Base-by-base conservation (phyloP, 2,113 vertebrate species). In the Onychorhynchus coronatus region DNA sequence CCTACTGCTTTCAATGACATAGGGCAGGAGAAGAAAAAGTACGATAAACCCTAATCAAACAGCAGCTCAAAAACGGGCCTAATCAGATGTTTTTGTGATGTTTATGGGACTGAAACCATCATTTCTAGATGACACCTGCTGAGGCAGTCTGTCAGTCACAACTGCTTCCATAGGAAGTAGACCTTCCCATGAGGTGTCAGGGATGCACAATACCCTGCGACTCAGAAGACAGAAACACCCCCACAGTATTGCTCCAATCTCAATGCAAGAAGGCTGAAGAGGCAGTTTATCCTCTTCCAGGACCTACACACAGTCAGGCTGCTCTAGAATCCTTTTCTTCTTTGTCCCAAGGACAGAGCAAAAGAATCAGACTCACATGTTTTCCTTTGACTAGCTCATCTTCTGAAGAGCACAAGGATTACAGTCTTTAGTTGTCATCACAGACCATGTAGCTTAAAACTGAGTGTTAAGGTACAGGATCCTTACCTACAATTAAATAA, bases 1-100 rank as follows among this genome's bases (percentile, higher is more conserved):
- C 94, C 95, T 95, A 92, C 86, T 78, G 46, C 79, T 90, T 95
- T 85, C 56, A 70, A 50, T 41, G 67, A 56, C 72, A 91, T 4
- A 20, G 71, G 70, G 42, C 66, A 88, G 18, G n/a, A 95, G 42
- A 78, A 92, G 9, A 78, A 75, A 90, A 95, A 85, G 78, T 16
- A 82, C 2, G 12, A 79, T 35, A 78, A 71, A 59, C 10, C 28
- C 66, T 71, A 62, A 81, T 35, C 27, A 74, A 96, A 88, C 19
- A 85, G 6, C 31, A 82, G 46, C 37, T 85, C 42, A 94, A 91
- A 96, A 92, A 82, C 19, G 5, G 24, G 27, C 77, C 35, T 78
- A 55, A 44, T 78, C 55, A 85, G 50, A 61, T 66, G 28, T 37
- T 71, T 71, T n/a, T 78, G 61, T 42, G 31, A 70, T 47, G 55